Conservation (phyloP, 2,113 vertebrate species). For the Hylia prasina region DNA sequence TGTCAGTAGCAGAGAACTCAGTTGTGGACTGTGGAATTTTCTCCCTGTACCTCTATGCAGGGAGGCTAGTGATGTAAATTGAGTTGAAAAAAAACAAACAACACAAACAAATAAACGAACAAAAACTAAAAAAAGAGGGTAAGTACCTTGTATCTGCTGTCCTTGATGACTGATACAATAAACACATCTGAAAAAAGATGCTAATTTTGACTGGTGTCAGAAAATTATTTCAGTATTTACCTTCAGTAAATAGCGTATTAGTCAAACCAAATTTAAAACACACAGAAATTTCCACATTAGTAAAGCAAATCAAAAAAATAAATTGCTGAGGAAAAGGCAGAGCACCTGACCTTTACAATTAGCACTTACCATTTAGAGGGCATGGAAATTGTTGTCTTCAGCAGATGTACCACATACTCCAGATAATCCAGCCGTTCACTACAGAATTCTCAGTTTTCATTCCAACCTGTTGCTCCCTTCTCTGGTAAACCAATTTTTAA, state of each 20-base stretch:
- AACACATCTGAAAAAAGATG: background rate
- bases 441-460: background rate
- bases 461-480: background rate
- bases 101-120: too few species aligned
- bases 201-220: background rate
- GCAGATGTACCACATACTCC: background rate
- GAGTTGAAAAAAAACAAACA: background rate
- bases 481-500: background rate
- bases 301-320: background rate
- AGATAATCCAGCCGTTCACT: background rate
- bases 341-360: background rate
- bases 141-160: background rate
- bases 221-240: background rate
- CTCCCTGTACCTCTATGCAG: background rate
- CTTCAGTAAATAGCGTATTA: background rate
- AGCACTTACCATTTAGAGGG: background rate
- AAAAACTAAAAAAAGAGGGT: background rate
- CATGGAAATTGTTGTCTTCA: background rate
- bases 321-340: background rate
- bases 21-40: background rate
- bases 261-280: background rate
- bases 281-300: background rate
- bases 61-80: background rate
- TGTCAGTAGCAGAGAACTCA: background rate
- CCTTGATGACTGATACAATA: background rate